A percentile compares a stretch with the other conserved stretches of the same genome.
Evolutionary conservation across 2,888 invertebrate species (phyloP).

Genomic region (Oasisia sp.): DNA sequence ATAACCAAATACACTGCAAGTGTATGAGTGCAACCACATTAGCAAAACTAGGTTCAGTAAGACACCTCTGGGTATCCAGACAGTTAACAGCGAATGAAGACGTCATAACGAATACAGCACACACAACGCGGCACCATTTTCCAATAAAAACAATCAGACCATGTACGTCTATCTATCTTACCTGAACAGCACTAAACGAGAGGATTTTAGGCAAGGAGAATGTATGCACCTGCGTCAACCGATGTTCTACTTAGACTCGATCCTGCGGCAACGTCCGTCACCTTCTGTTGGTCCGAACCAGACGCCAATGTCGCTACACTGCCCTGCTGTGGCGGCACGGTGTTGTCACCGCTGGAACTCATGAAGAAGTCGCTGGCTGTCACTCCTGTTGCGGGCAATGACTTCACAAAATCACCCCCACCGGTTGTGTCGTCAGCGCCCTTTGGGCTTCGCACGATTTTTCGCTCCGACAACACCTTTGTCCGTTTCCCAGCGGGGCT

Average conservation of each 20-base stretch:
- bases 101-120: not conserved
- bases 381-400: not conserved
- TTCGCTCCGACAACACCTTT: not conserved
- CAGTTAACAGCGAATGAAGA: not conserved
- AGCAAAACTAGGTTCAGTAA: not conserved
- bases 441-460: not conserved
- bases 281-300: not conserved
- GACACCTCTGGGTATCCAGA: no score
- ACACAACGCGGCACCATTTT: not conserved
- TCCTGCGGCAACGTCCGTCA: not conserved
- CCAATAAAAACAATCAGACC: not conserved
- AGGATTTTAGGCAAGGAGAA: not conserved
- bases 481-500: not conserved
- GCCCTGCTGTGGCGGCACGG: not conserved
- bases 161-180: not conserved
- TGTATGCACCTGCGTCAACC: not conserved
- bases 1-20: not conserved
- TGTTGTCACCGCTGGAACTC: not conserved
- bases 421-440: not conserved
- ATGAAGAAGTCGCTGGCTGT: not conserved
- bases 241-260: constrained; percentile 2
- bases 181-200: not conserved
- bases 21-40: not conserved
- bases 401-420: not conserved
- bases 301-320: not conserved